These are phyloP conservation scores for Crocuta crocuta DNA, from an alignment of 2,113 vertebrate genomes.

Conservation along the genomic window DNA sequence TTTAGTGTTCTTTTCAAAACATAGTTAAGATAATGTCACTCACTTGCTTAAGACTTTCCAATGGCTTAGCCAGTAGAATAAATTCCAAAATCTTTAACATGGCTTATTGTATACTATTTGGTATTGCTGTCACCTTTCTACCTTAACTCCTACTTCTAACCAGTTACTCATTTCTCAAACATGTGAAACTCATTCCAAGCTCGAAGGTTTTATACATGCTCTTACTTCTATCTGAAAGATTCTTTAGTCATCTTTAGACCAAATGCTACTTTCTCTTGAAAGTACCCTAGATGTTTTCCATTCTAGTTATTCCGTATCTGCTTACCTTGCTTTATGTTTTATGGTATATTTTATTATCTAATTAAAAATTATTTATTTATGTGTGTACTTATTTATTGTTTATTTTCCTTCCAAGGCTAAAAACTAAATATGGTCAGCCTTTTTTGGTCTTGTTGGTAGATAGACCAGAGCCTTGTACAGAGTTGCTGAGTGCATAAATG, in stretches of 20 bases:
- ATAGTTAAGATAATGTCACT: background rate
- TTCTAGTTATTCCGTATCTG: background rate
- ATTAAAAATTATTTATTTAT: slow-evolving; percentile 4
- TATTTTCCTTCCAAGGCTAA: background rate
- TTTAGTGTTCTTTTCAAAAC: background rate
- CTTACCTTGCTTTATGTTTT: slow-evolving; percentile 16
- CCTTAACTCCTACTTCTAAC: background rate
- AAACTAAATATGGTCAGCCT: background rate
- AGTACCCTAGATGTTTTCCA: background rate
- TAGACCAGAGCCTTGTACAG: background rate
- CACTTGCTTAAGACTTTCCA: background rate
- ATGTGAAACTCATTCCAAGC: background rate
- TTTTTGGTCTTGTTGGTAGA: background rate
- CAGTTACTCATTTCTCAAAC: background rate
- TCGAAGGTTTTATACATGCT: background rate
- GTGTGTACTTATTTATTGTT: background rate
- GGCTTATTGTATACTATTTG: background rate
- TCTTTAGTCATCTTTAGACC: background rate
- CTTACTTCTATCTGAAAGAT: background rate
- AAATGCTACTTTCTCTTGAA: background rate
- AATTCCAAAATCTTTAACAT: background rate
- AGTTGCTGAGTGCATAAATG: background rate
- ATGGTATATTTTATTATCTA: background rate
- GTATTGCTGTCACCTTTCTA: background rate
- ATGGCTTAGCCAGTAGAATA: background rate